Percentiles rank a stretch among this genome's conserved stretches.
Evolutionary conservation across 2,888 invertebrate genomes (phyloP).

Genomic region (Hoplodrina blanda): DNA sequence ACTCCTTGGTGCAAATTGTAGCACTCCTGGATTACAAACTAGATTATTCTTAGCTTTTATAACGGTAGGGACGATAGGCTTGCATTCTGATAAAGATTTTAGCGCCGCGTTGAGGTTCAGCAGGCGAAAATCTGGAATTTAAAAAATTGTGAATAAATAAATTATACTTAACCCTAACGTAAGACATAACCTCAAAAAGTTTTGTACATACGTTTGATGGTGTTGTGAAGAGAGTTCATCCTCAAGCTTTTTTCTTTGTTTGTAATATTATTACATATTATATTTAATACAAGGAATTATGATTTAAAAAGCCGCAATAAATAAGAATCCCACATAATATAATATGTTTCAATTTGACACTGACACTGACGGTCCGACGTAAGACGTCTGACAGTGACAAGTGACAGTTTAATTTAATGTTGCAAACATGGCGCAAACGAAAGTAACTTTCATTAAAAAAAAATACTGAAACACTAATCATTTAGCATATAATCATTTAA

Average conservation of each 20-base stretch:
- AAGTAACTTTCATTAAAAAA: not conserved
- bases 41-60: conserved; percentile 64
- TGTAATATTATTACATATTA: conserved; percentile 54
- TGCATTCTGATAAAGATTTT: conserved; percentile 78
- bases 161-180: conserved; percentile 9
- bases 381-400: conserved; percentile 1
- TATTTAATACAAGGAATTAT: not conserved
- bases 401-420: not conserved
- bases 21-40: conserved; percentile 65
- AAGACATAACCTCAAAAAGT: conserved; percentile 75
- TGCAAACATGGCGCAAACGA: not conserved
- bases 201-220: conserved; percentile 81
- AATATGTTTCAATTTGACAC: not conserved
- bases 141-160: conserved; percentile 38
- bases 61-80: conserved; percentile 61
- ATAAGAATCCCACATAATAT: conserved; percentile 10
- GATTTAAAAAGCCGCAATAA: not conserved
- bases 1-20: conserved; percentile 79
- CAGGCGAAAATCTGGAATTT: conserved; percentile 81
- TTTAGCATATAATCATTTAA: too few species aligned
- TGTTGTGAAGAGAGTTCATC: conserved; percentile 82
- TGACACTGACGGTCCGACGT: not conserved
- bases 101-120: conserved; percentile 80
- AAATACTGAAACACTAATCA: too few species aligned
- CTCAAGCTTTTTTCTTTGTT: conserved; percentile 51